Evolutionary conservation across 2,113 vertebrate genomes (phyloP).

Genomic region (Gallinago undulata): DNA sequence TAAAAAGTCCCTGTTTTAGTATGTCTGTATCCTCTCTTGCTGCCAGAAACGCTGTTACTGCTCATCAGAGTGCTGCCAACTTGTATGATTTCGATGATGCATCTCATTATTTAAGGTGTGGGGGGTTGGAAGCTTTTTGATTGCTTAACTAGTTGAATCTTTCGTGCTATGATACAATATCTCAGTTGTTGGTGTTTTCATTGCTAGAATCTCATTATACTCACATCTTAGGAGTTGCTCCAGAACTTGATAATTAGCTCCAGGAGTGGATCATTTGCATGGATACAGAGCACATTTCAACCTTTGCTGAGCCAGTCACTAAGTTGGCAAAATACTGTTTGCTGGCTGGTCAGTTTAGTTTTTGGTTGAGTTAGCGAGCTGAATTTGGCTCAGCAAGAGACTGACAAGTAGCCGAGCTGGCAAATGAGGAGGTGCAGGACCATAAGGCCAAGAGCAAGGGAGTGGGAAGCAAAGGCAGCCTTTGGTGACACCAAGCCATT

Average conservation of each 20-base stretch:
- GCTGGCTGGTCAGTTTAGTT: neutral
- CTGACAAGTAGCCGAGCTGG: neutral
- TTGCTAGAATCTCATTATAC: neutral
- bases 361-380: neutral
- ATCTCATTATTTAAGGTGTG: neutral
- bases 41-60: neutral
- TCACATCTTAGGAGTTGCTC: neutral
- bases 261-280: neutral
- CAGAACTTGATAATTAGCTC: neutral
- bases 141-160: neutral
- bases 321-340: neutral
- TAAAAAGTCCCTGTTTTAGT: neutral
- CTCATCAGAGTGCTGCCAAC: neutral
- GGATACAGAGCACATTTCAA: neutral
- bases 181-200: neutral
- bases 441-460: neutral
- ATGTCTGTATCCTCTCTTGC: neutral
- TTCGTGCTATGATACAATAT: neutral
- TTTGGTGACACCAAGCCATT: neutral
- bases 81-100: neutral
- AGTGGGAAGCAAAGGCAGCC: neutral
- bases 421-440: neutral
- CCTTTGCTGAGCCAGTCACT: neutral
- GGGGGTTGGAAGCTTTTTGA: neutral
- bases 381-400: neutral